These are phyloP conservation scores for Xestobium rufovillosum DNA, from an alignment of 2,888 invertebrate genomes.

Conservation along the genomic window DNA sequence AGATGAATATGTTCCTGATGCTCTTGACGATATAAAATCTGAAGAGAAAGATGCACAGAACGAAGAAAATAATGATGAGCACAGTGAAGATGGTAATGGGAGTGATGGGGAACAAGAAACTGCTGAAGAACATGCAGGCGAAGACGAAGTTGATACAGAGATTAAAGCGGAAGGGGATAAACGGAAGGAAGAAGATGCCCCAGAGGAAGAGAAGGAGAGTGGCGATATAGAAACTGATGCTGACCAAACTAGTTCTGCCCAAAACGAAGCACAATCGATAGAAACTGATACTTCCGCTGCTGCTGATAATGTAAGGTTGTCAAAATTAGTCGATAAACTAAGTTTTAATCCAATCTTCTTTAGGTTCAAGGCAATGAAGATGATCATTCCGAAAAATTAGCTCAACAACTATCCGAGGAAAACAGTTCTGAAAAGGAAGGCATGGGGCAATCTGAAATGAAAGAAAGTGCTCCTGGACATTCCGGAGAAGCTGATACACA, in stretches of 20 bases:
- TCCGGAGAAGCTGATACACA: constrained; percentile 46
- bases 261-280: constrained; percentile 42
- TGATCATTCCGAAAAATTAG: too few relatives aligned
- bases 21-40: constrained; percentile 37
- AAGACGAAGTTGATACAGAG: constrained; percentile 29
- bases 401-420: constrained; percentile 52
- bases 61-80: constrained; percentile 35
- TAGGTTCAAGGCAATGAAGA: constrained; percentile 47
- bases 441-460: constrained; percentile 67
- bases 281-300: constrained; percentile 42
- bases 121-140: constrained; percentile 25
- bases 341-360: constrained; percentile 16
- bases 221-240: constrained; percentile 29
- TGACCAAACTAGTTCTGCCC: constrained; percentile 38
- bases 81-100: constrained; percentile 35
- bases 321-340: constrained; percentile 6
- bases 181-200: constrained; percentile 21
- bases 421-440: constrained; percentile 58
- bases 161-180: constrained; percentile 39
- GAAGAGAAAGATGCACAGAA: constrained; percentile 30
- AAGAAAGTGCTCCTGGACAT: constrained; percentile 63
- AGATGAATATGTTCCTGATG: constrained; percentile 36
- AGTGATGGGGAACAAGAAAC: constrained; percentile 35
- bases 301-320: constrained; percentile 41
- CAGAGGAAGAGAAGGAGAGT: constrained; percentile 29